Conservation (phyloP, 2,888 invertebrate genomes). For the Homarus gammarus region DNA sequence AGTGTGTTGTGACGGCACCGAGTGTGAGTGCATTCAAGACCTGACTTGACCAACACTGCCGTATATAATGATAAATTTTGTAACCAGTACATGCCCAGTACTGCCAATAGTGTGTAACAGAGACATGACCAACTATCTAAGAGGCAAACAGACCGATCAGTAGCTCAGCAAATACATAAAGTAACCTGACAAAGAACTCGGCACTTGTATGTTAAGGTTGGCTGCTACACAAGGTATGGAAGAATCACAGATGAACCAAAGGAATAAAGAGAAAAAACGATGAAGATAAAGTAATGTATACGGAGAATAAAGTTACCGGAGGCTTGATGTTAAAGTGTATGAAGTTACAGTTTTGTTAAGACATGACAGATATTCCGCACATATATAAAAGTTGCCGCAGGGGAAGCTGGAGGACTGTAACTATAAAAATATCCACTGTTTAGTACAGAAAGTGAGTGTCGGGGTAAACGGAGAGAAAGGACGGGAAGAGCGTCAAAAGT, state of each 20-base stretch:
- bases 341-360: not conserved
- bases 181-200: not conserved
- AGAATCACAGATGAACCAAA: slow-evolving; percentile 40
- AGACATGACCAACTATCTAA: too few species aligned
- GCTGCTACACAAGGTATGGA: slow-evolving; percentile 1
- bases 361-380: not conserved
- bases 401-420: slow-evolving; percentile 3
- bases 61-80: too few species aligned
- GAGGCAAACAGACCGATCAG: too few species aligned
- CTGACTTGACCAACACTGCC: too few species aligned
- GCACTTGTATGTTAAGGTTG: not conserved
- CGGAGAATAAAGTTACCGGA: not conserved
- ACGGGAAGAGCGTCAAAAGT: slow-evolving; percentile 8
- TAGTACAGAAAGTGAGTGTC: slow-evolving; percentile 27
- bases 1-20: too few species aligned
- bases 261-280: not conserved
- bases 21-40: too few species aligned
- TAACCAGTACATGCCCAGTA: too few species aligned
- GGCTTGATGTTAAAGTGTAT: not conserved
- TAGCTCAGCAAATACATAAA: too few species aligned
- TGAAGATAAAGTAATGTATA: not conserved
- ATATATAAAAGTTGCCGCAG: slow-evolving; percentile 15
- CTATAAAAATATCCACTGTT: slow-evolving; percentile 55
- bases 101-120: too few species aligned
- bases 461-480: slow-evolving; percentile 32